Evolutionary conservation across 2,797 vertebrate genomes (phyloP), one percentile per base, ranked within the genome.

Genomic region (Hydrolagus colliei): DNA sequence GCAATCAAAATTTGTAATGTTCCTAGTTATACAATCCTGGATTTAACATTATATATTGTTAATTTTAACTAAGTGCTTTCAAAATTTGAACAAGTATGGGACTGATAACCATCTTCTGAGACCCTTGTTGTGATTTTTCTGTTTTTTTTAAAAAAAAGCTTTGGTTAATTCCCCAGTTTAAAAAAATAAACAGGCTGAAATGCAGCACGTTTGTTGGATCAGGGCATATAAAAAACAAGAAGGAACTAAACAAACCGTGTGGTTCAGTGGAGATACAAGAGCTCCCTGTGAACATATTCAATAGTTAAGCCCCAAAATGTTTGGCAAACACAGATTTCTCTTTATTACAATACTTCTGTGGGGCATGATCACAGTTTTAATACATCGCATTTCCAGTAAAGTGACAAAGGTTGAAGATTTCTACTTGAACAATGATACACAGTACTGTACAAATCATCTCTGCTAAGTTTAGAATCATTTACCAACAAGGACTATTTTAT

Each of bases 11-110:
- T 68, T 71, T 41, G 68, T 65, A 67, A 68, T 20, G 41, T 68
- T 84, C 27, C 65, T 71, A 12, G 27, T 20, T 78, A 67, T 84
- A 84, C 32, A 84, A 41, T 71, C 32, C 20, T 71, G 32, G 32
- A 71, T 71, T 84, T 71, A 41, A 84, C 32, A 68, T 35, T 68
- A 52, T 84, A 84, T 71, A 84, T 84, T 84, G 52, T 9, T 52
- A 52, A 78, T 82, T 82, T 84, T 84, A 71, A 84, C 32, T 84
- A 84, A 84, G 79, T 84, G 79, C 79, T 84, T 68, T 84, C 65
- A 84, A 84, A 68, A 41, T 71, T 35, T 61, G 27, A 52, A 52
- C 27, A 71, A 71, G 9, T 68, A 84, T 52, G 20, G 65, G 16
- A 35, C 52, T 9, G 71, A 14, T 67, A 20, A 22, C 65, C 65